Evolutionary conservation across 1,140 invertebrate genomes (phyloP).

Genomic region (Cyrtorhinus lividipennis): DNA sequence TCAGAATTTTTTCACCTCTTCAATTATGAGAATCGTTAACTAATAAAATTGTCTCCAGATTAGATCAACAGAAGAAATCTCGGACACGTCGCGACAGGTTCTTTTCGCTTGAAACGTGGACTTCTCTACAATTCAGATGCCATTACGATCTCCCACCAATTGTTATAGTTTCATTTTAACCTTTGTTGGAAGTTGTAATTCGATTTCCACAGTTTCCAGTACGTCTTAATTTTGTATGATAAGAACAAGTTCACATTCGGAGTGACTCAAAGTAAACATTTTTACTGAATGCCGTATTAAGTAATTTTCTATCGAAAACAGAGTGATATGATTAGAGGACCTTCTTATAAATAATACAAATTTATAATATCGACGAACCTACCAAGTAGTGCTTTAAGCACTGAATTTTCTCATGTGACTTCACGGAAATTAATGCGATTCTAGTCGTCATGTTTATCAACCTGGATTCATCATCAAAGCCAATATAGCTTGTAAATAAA

Average conservation of each 20-base stretch:
- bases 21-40: no score
- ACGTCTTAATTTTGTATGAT: background rate
- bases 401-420: background rate
- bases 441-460: background rate
- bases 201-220: constrained; percentile 10
- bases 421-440: background rate
- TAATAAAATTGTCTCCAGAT: no score
- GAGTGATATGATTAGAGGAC: background rate
- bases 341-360: background rate
- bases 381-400: background rate
- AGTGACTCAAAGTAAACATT: background rate
- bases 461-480: background rate
- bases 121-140: no score
- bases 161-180: no score
- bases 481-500: background rate
- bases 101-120: no score
- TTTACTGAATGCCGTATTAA: background rate
- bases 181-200: background rate
- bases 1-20: no score
- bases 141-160: no score
- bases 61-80: no score
- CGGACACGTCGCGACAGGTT: no score
- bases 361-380: background rate
- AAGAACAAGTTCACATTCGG: background rate
- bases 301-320: background rate